Conservation (phyloP, 2,888 invertebrate genomes). For the Blastobasis adustella region DNA sequence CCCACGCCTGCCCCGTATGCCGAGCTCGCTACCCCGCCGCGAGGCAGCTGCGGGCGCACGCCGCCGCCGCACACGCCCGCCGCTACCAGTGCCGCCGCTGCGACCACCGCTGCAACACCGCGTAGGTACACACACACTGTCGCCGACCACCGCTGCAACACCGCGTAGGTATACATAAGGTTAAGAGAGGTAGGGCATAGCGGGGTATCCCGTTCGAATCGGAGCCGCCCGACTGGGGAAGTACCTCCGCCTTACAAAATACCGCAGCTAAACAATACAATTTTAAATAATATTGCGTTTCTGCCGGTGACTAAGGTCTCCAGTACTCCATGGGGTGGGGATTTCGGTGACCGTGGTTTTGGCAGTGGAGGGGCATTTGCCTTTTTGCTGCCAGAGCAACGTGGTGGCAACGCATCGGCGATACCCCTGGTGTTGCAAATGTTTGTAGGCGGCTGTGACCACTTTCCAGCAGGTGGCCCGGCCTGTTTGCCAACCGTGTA, state of each 20-base stretch:
- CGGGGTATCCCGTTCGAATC: slow-evolving; percentile 37
- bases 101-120: slow-evolving; percentile 38
- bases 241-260: slow-evolving; percentile 53
- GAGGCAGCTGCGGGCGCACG: slow-evolving; percentile 38
- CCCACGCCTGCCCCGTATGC: slow-evolving; percentile 39
- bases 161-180: slow-evolving; percentile 34
- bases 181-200: slow-evolving; percentile 38
- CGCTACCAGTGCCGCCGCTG: slow-evolving; percentile 42
- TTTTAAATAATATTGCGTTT: too few species aligned
- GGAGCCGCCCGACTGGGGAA: slow-evolving; percentile 30
- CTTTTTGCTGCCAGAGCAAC: too few species aligned
- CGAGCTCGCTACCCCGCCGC: slow-evolving; percentile 35
- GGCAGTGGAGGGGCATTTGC: too few species aligned
- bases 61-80: slow-evolving; percentile 32
- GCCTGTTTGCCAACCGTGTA: too few species aligned
- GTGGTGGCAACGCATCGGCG: too few species aligned
- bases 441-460: too few species aligned
- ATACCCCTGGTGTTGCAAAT: too few species aligned
- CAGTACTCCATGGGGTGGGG: too few species aligned
- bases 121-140: slow-evolving; percentile 28
- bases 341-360: too few species aligned
- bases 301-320: too few species aligned
- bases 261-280: too few species aligned
- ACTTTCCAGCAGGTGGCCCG: too few species aligned
- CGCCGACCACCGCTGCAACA: slow-evolving; percentile 37